phyloP scores from a whole-genome alignment of 2,888 invertebrate species.

The Sipunculus nudus region DNA sequence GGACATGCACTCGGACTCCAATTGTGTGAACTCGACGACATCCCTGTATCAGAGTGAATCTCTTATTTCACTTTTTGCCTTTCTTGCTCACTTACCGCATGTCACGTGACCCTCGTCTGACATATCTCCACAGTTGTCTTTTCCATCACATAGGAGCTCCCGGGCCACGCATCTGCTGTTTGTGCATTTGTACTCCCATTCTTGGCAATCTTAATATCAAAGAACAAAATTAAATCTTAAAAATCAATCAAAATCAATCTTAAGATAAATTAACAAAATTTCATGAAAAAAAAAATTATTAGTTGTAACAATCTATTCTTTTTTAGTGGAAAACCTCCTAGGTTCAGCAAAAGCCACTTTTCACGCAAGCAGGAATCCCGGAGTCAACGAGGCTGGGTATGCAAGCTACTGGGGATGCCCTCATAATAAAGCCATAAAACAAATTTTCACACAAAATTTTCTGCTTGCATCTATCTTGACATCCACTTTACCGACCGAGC shows the following conservation, averaged over 20 bases:
- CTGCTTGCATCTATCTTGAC: no score
- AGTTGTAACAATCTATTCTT: not conserved
- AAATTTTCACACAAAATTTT: no score
- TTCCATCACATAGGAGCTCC: constrained; percentile 27
- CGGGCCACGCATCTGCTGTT: constrained; percentile 30
- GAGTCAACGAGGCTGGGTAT: no score
- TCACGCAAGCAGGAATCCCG: no score
- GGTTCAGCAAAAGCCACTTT: no score
- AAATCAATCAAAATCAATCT: not conserved
- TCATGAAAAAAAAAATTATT: not conserved
- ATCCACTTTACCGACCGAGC: no score
- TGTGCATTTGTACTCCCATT: constrained; percentile 32
- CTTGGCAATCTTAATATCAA: constrained; percentile 22
- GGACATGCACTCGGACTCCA: not conserved
- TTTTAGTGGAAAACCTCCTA: no score
- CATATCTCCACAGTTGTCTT: constrained; percentile 32
- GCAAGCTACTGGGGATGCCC: no score
- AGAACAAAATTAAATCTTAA: not conserved
- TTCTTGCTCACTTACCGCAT: constrained; percentile 39
- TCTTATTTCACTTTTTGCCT: not conserved
- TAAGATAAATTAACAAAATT: no score
- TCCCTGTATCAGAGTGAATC: not conserved
- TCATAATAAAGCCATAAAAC: no score
- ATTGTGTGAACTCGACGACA: not conserved
- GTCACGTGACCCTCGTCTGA: constrained; percentile 25